Percentiles rank a stretch among this genome's conserved stretches.
These are phyloP conservation scores for Fragum fragum DNA, from an alignment of 2,888 invertebrate species.

Conservation along the genomic window DNA sequence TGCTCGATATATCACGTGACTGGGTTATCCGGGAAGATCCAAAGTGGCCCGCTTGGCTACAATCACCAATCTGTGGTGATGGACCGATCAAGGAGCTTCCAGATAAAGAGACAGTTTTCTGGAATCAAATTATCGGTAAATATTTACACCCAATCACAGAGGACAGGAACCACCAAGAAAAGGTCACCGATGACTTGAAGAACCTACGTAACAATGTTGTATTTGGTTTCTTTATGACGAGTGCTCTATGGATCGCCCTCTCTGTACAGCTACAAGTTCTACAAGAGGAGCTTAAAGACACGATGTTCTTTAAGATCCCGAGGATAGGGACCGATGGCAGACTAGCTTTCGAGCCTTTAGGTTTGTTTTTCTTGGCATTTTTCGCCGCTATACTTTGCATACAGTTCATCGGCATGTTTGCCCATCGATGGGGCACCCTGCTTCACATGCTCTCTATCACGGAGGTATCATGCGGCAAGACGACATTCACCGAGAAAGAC, in stretches of 20 bases:
- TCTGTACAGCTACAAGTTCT: slow-evolving; percentile 97
- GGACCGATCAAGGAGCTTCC: slow-evolving; percentile 95
- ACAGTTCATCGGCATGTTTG: slow-evolving; percentile 99
- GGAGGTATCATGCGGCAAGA: slow-evolving; percentile 89
- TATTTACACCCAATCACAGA: slow-evolving; percentile 97
- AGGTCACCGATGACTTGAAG: slow-evolving; percentile 74
- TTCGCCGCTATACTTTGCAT: slow-evolving; percentile 98
- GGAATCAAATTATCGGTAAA: slow-evolving; percentile 97
- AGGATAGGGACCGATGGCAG: slow-evolving; percentile 63
- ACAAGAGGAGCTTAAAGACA: slow-evolving; percentile 90
- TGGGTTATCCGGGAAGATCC: slow-evolving; percentile 90
- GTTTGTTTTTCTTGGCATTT: slow-evolving; percentile 98
- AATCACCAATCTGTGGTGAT: slow-evolving; percentile 94
- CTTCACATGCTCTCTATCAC: slow-evolving; percentile 99
- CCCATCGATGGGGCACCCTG: slow-evolving; percentile 99
- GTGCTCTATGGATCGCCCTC: slow-evolving; percentile 99
- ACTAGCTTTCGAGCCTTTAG: slow-evolving; percentile 88
- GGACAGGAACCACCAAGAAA: slow-evolving; percentile 90
- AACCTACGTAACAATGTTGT: slow-evolving; percentile 79
- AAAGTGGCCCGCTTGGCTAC: slow-evolving; percentile 96
- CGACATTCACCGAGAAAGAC: slow-evolving; percentile 72
- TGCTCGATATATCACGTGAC: slow-evolving; percentile 28
- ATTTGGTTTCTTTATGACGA: slow-evolving; percentile 92
- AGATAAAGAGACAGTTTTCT: slow-evolving; percentile 95
- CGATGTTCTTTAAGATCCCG: slow-evolving; percentile 76